Percentiles rank a stretch among this genome's conserved stretches.
These are phyloP conservation scores for Cryptotis parvus DNA, from an alignment of 2,113 vertebrate species.

Conservation along the genomic window DNA sequence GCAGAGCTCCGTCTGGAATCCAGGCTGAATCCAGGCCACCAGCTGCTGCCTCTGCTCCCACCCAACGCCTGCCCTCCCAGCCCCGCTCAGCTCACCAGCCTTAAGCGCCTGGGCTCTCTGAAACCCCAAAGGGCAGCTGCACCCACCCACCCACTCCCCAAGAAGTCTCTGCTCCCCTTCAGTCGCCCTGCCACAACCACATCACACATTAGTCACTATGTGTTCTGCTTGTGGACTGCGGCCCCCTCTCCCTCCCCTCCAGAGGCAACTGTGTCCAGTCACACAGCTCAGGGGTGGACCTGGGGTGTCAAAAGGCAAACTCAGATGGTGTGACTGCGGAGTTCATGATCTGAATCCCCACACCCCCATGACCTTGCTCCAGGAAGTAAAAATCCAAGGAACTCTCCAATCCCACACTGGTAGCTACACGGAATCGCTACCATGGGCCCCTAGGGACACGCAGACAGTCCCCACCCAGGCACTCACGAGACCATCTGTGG, in stretches of 20 bases:
- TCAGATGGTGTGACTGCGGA: neutral
- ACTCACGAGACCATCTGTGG: neutral
- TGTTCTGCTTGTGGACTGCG: too few relatives aligned
- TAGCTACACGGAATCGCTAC: too few relatives aligned
- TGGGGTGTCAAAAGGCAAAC: neutral
- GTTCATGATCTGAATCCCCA: neutral
- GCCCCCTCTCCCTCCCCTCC: too few relatives aligned
- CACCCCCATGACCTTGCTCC: neutral
- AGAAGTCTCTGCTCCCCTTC: neutral
- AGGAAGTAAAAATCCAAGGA: neutral
- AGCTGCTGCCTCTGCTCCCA: constrained; percentile 27
- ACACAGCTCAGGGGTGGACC: neutral
- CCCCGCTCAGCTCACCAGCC: neutral
- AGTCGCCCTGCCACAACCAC: neutral
- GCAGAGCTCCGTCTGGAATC: constrained; percentile 54
- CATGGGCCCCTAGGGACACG: neutral
- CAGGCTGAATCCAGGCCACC: constrained; percentile 22
- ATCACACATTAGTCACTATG: neutral
- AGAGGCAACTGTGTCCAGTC: neutral
- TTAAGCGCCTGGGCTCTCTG: too few relatives aligned
- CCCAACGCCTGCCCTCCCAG: neutral
- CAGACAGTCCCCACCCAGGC: neutral
- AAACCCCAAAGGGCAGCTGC: too few relatives aligned
- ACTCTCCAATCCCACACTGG: neutral
- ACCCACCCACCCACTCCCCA: neutral